Evolutionary conservation across 2,113 vertebrate species (phyloP), one percentile per base, ranked within the genome.

Genomic region (Lates calcarifer): DNA sequence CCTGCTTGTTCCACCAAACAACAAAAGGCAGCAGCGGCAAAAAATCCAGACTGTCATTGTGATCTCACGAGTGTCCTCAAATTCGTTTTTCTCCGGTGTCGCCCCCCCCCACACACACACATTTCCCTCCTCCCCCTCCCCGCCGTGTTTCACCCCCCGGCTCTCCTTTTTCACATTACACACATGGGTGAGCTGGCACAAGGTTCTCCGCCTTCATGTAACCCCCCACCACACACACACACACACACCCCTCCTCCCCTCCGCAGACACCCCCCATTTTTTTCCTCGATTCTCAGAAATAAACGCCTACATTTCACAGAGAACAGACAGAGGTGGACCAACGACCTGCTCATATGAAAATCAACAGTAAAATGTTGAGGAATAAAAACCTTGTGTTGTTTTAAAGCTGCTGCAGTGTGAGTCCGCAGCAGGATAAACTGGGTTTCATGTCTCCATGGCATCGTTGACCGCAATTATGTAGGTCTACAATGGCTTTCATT

Each of bases 101-200:
- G 26, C 28, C 56, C 41, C 66, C 28, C 35, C 18, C 43, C 14
- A 4, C 14, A 29, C 70, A 62, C 49, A 0, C 66, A 26, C 65
- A 15, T 9, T 18, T 2, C 62, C 55, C 2, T 58, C 41, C 17
- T 29, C 47, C 70, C 60, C 31, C 22, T 26, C 31, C 56, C 56
- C 49, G 60, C 67, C 62, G 13, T 45, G 49, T 89, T 87, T 90
- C 65, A 55, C 95, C 89, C 90, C 87, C 89, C 85, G 93, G 92
- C 89, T 90, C 81, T 96, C 89, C 92, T 76, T 95, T 90, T 96
- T 96, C 95, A 95, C 94, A 98, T 98, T 99, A 97, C 97, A 97
- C 96, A 96, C 96, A 96, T 81, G 94, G 94, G 93, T 97, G 97
- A 96, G 93, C 96, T 88, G 94, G 92, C 92, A 87, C 93, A 33